These are phyloP conservation scores for Smittia aterrima DNA, from an alignment of 2,888 invertebrate species.

Conservation along the genomic window DNA sequence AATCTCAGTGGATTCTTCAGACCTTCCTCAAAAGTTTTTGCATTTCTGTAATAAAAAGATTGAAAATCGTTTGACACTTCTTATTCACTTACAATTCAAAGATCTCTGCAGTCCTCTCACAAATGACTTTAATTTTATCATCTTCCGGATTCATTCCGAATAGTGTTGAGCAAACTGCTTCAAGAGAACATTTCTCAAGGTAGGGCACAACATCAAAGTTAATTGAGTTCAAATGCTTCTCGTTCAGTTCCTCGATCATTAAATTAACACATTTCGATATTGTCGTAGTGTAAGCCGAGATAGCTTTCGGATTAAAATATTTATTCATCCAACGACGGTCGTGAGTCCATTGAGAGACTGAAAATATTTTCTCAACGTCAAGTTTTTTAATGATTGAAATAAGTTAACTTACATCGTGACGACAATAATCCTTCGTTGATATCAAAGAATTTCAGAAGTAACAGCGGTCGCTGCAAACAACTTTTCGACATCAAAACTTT, in stretches of 20 bases:
- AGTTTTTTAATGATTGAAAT: too few relatives aligned
- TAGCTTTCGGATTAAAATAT: not conserved
- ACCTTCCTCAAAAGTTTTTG: not conserved
- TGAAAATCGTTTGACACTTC: too few relatives aligned
- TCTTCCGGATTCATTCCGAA: not conserved
- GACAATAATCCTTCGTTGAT: slow-evolving; percentile 4
- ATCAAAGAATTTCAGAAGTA: slow-evolving; percentile 11
- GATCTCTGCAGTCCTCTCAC: not conserved
- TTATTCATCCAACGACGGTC: not conserved
- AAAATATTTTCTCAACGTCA: too few relatives aligned
- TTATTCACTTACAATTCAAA: not conserved
- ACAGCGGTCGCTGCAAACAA: not conserved
- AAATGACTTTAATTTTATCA: not conserved
- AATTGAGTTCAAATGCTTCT: not conserved
- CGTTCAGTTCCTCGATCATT: not conserved
- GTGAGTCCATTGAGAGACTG: not conserved
- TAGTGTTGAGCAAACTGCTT: not conserved
- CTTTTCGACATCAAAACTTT: slow-evolving; percentile 21
- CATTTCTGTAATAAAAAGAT: not conserved
- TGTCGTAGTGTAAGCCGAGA: not conserved
- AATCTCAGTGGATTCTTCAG: not conserved
- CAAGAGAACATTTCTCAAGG: not conserved
- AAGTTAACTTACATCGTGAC: slow-evolving; percentile 14
- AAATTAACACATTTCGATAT: not conserved
- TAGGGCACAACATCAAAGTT: not conserved